Conservation (phyloP, 2,113 vertebrate species). For the Actenoides hombroni region DNA sequence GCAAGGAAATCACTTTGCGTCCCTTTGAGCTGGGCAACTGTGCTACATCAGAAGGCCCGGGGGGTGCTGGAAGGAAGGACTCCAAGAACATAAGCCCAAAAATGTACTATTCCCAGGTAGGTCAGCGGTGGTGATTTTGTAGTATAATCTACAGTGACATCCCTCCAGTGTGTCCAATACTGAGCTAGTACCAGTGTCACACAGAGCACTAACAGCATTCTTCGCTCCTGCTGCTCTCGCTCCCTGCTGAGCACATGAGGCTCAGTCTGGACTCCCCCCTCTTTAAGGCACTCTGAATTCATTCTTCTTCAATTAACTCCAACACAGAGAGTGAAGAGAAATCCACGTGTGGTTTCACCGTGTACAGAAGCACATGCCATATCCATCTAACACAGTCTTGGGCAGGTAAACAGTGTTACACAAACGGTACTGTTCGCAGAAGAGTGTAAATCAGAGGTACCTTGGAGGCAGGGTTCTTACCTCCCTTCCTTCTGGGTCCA, state of each 20-base stretch:
- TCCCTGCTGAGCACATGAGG: not conserved
- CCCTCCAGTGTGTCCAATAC: accelerated
- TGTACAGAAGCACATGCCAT: accelerated
- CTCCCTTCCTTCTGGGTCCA: not conserved
- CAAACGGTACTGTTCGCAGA: not conserved
- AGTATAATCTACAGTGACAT: not conserved
- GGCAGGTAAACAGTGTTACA: not conserved
- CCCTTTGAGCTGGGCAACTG: not conserved
- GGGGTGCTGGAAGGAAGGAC: not conserved
- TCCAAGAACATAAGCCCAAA: not conserved
- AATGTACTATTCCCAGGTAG: not conserved
- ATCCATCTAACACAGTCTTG: not conserved
- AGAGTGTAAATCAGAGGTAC: not conserved
- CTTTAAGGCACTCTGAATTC: not conserved
- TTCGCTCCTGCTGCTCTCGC: not conserved
- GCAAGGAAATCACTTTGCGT: not conserved
- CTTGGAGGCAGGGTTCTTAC: not conserved
- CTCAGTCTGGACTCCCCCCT: not conserved
- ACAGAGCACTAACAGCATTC: not conserved
- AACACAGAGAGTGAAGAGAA: not conserved
- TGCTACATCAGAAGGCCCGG: not conserved
- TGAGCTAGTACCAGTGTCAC: not conserved
- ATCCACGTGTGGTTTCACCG: accelerated
- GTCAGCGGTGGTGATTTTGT: not conserved
- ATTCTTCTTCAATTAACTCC: not conserved